Evolutionary conservation across 2,113 vertebrate genomes (phyloP).

Genomic region (Hirundichthys speculiger): DNA sequence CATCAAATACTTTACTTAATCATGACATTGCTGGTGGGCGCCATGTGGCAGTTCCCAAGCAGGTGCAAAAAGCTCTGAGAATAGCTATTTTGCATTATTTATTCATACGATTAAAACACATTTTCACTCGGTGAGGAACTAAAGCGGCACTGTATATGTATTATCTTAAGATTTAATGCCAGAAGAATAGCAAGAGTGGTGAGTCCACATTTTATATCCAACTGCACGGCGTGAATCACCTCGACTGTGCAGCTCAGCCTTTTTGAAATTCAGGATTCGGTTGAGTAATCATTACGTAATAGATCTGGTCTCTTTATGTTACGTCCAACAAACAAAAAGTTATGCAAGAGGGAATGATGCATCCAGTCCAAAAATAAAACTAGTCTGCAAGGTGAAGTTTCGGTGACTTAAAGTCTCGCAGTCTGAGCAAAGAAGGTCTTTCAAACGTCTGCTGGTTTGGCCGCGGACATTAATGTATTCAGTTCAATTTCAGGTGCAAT

Average conservation of each 20-base stretch:
- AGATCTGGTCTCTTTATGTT: no score
- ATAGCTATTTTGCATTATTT: conserved; percentile 9
- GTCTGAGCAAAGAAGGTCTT: background rate
- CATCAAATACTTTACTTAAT: conserved; percentile 32
- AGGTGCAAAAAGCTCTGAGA: conserved; percentile 26
- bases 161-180: background rate
- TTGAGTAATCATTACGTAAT: no score
- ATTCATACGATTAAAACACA: conserved; percentile 14
- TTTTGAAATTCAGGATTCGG: no score
- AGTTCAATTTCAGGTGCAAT: no score
- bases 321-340: no score
- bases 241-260: no score
- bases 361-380: background rate
- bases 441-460: background rate
- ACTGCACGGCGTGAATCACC: no score
- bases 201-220: no score
- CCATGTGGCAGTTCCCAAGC: conserved; percentile 15
- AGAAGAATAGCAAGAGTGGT: no score
- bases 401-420: background rate
- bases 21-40: conserved; percentile 21
- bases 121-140: background rate
- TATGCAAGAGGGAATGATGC: no score
- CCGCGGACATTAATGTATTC: background rate
- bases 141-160: background rate
- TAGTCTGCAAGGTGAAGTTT: background rate